Percentiles rank a stretch among this genome's conserved stretches.
These are phyloP conservation scores for Nemurella pictetii DNA, from an alignment of 2,888 invertebrate genomes.

Conservation along the genomic window DNA sequence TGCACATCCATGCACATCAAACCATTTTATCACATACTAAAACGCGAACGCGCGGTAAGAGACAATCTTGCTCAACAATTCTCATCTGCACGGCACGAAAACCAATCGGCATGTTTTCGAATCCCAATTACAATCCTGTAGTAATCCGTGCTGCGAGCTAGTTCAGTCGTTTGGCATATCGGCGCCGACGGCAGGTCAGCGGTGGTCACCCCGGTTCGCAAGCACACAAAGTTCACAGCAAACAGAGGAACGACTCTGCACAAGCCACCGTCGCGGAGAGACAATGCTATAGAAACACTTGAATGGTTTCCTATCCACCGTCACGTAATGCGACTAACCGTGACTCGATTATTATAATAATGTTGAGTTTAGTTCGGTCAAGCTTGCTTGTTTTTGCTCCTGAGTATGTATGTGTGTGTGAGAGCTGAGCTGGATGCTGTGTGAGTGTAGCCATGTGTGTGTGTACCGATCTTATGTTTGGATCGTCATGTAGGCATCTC, in stretches of 20 bases:
- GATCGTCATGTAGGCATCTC: neutral
- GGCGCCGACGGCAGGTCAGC: neutral
- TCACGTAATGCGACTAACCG: neutral
- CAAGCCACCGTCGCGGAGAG: no score
- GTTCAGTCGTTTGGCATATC: neutral
- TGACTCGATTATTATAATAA: neutral
- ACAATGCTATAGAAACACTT: neutral
- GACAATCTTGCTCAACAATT: no score
- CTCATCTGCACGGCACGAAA: neutral
- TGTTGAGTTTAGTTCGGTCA: neutral
- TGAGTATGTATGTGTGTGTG: no score
- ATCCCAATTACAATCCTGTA: neutral
- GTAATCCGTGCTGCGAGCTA: neutral
- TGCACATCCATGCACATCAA: no score
- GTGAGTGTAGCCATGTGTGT: neutral
- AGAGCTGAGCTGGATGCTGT: neutral
- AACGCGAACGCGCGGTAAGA: no score
- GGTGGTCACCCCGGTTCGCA: neutral
- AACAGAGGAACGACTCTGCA: neutral
- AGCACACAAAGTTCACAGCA: neutral
- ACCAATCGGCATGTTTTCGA: neutral
- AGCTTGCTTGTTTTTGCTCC: neutral
- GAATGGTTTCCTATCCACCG: neutral
- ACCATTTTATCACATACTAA: no score
- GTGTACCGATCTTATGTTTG: neutral